Evolutionary conservation across 2,113 vertebrate species (phyloP).

Genomic region (Arizona elegans): DNA sequence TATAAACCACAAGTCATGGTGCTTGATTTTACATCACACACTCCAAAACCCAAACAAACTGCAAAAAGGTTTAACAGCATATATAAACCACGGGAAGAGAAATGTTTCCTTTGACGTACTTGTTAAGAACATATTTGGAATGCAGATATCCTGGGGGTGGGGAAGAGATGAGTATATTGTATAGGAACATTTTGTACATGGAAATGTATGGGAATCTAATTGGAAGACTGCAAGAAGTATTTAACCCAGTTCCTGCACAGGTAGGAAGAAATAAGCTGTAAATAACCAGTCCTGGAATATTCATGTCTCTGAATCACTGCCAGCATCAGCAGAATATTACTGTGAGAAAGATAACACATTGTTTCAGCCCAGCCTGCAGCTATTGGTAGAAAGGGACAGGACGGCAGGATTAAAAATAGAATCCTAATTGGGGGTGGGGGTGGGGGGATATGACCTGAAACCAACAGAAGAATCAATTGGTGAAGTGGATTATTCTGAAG

Average conservation of each 20-base stretch:
- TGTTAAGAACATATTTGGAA: not conserved
- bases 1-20: not conserved
- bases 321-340: conserved; percentile 58
- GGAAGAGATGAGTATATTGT: no score
- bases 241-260: conserved; percentile 52
- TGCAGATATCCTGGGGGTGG: not conserved
- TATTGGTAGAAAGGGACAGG: conserved; percentile 61
- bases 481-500: conserved; percentile 14
- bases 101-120: not conserved
- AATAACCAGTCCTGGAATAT: conserved; percentile 63
- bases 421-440: conserved; percentile 22
- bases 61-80: not conserved
- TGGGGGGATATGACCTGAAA: conserved; percentile 24
- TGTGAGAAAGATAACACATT: conserved; percentile 54
- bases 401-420: conserved; percentile 61
- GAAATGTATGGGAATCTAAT: conserved; percentile 30
- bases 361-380: conserved; percentile 62
- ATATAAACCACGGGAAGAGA: not conserved
- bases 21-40: not conserved
- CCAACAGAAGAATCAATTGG: conserved; percentile 37
- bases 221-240: conserved; percentile 52
- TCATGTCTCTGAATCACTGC: conserved; percentile 66
- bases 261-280: conserved; percentile 44
- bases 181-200: not conserved
- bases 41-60: not conserved